phyloP scores from a whole-genome alignment of 2,113 vertebrate genomes.

The Rhipidura dahli region DNA sequence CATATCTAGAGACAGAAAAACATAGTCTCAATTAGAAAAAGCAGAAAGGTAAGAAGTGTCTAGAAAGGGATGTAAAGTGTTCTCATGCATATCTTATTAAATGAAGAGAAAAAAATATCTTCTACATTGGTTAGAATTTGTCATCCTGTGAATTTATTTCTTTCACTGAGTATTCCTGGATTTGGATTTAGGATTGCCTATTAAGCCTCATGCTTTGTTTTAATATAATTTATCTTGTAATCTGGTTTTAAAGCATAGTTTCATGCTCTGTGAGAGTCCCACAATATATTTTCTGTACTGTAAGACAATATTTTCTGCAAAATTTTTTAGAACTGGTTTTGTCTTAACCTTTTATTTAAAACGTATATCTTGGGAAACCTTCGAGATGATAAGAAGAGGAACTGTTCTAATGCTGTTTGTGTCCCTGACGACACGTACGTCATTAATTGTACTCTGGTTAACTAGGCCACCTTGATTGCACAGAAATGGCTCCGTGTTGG shows the following conservation, averaged over 20 bases:
- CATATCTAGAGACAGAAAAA: not conserved
- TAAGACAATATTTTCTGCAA: fast-evolving
- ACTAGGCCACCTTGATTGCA: not conserved
- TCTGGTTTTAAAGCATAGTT: not conserved
- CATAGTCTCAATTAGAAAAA: not conserved
- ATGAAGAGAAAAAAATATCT: not conserved
- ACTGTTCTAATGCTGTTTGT: not conserved
- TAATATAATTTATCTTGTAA: not conserved
- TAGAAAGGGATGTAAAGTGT: not conserved
- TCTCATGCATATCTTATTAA: not conserved
- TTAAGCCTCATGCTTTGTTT: not conserved
- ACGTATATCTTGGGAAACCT: fast-evolving
- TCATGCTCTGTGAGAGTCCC: not conserved
- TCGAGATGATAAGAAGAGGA: not conserved
- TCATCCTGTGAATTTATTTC: not conserved
- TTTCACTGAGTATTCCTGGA: not conserved
- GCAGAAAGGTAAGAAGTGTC: not conserved
- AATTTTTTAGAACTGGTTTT: not conserved
- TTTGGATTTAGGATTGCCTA: not conserved
- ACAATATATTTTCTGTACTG: not conserved
- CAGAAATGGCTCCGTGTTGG: not conserved
- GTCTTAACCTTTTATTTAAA: not conserved
- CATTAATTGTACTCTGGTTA: not conserved
- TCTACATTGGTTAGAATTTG: not conserved
- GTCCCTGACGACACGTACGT: fast-evolving